Base-by-base conservation (phyloP, 2,888 invertebrate genomes). In the Pheosia gnoma region DNA sequence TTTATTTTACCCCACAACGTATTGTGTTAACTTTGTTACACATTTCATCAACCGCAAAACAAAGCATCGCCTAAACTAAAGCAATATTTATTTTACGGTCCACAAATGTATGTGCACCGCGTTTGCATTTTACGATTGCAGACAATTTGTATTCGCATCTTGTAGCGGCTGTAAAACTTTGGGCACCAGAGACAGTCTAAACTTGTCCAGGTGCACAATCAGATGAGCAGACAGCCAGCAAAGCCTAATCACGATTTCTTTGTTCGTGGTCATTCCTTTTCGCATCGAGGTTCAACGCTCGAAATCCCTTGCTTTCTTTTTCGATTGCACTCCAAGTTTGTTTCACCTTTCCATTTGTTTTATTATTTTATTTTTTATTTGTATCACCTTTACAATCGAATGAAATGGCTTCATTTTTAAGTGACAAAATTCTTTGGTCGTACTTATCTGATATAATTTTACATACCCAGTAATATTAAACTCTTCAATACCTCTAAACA, bases 81-180 rank as follows among this genome's bases (percentile, higher is more conserved):
- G 75, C 79, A 82, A 83, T 85, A 84, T 85, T 80, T 83, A 72
- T 79, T 81, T 86, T 84, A 85, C 78, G 71, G 72, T 66, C 66
- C 73, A 82, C 82, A 82, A 87, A 84, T 83, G 79, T 82, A 74
- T 75, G 79, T 67, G 59, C 76, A 77, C 75, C 63, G 74, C 74
- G 86, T 88, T 87, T 86, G 86, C 81, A 84, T 90, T 92, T 91
- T 91, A 92, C 88, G 91, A 88, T 84, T 82, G 74, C 66, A 76
- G 72, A 89, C 88, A 85, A 89, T 93, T 91, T 88, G 87, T 93
- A 93, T 93, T 90, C 92, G 74, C 72, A 73, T 77, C 76, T 75
- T 73, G 87, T 80, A 72, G 64, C 62, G 77, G 83, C 74, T 79
- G 88, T 93, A 91, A 91, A 91, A 90, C 79, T 82, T 80, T 58